Percentiles rank a stretch among this genome's conserved stretches.
Conservation (phyloP, 2,888 invertebrate genomes). For the Frankliniella fusca region DNA sequence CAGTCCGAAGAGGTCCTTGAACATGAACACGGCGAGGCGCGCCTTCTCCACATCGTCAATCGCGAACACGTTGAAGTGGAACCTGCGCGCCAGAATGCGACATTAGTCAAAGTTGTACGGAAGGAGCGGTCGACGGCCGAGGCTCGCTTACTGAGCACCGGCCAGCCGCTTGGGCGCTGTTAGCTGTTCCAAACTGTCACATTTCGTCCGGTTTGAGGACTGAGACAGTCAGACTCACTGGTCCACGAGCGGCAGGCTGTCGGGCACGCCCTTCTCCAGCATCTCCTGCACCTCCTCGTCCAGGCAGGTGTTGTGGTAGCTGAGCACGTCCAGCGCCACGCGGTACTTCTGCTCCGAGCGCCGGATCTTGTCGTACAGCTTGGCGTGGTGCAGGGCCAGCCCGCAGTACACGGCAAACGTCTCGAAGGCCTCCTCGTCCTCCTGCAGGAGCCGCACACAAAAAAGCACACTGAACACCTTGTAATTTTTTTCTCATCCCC, state of each 20-base stretch:
- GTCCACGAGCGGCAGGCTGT: constrained; percentile 4
- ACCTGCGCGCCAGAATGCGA: constrained; percentile 33
- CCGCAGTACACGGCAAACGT: constrained; percentile 83
- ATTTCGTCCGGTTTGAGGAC: no score
- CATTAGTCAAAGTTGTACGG: not conserved
- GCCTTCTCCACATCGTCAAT: constrained; percentile 68
- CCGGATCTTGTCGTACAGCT: constrained; percentile 75
- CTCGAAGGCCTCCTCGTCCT: constrained; percentile 77
- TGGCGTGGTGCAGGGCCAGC: constrained; percentile 77
- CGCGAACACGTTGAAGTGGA: constrained; percentile 66
- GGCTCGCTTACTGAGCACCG: no score
- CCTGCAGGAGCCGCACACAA: constrained; percentile 44
- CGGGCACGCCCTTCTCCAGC: constrained; percentile 41
- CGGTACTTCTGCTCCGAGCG: constrained; percentile 77
- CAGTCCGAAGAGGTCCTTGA: constrained; percentile 65
- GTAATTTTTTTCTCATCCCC: not conserved
- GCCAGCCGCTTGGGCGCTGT: no score
- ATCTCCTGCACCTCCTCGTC: constrained; percentile 61
- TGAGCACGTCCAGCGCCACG: constrained; percentile 76
- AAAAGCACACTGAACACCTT: not conserved
- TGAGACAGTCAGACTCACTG: no score
- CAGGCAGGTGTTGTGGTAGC: constrained; percentile 75
- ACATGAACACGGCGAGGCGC: constrained; percentile 69
- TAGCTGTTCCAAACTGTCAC: no score
- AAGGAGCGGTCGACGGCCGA: no score